Conservation (phyloP, 2,797 vertebrate species). For the Gila robusta region DNA sequence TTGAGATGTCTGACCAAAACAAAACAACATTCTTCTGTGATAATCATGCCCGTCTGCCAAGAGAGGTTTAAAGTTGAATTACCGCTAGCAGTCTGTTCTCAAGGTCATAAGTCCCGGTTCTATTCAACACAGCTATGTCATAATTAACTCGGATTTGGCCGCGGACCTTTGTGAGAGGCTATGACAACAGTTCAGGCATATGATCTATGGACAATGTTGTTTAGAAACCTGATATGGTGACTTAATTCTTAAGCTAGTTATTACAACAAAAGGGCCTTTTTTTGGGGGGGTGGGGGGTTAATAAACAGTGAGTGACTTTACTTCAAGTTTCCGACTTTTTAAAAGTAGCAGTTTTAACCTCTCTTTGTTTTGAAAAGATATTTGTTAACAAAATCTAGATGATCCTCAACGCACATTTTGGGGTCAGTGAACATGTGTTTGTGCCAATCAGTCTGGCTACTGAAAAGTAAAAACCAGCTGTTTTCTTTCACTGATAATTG, state of each 20-base stretch:
- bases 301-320: background rate
- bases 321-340: background rate
- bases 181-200: slow-evolving; percentile 62
- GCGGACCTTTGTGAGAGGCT: slow-evolving; percentile 63
- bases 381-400: slow-evolving; percentile 8
- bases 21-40: slow-evolving; percentile 36
- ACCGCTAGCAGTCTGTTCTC: slow-evolving; percentile 70
- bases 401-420: slow-evolving; percentile 28
- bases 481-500: slow-evolving; percentile 63
- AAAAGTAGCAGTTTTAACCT: background rate
- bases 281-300: background rate
- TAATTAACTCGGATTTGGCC: slow-evolving; percentile 75
- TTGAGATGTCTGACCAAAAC: background rate
- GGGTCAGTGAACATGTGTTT: slow-evolving; percentile 59
- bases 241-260: slow-evolving; percentile 27
- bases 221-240: slow-evolving; percentile 67
- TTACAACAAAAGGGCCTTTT: background rate
- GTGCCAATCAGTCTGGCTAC: slow-evolving; percentile 35
- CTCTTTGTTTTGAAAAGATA: slow-evolving; percentile 1
- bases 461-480: slow-evolving; percentile 69
- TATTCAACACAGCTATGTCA: slow-evolving; percentile 67
- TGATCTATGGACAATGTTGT: slow-evolving; percentile 59
- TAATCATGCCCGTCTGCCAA: slow-evolving; percentile 16
- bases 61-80: slow-evolving; percentile 62
- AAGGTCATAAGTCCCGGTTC: slow-evolving; percentile 67